These are phyloP conservation scores for Anarsia innoxiella DNA, from an alignment of 2,888 invertebrate genomes.

Conservation along the genomic window DNA sequence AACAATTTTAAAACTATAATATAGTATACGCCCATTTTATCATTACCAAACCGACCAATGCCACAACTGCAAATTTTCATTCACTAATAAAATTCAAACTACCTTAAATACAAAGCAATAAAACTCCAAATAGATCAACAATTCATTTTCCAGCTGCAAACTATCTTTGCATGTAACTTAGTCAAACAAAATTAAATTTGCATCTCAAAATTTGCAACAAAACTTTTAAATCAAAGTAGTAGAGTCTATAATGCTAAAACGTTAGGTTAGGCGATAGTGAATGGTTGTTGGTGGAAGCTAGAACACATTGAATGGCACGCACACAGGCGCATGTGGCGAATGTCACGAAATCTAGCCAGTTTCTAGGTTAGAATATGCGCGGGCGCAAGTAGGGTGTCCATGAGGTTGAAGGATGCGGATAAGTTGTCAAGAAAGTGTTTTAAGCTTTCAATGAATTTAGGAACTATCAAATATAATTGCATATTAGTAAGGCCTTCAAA, in stretches of 20 bases:
- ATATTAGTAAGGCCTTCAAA: too few relatives aligned
- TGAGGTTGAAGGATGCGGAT: constrained; percentile 15
- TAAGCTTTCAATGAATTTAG: too few relatives aligned
- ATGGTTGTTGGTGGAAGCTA: constrained; percentile 36
- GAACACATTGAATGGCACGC: constrained; percentile 45
- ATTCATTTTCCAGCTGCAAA: constrained; percentile 1
- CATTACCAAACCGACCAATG: constrained; percentile 67
- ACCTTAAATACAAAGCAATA: constrained; percentile 26
- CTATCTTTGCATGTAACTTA: not conserved
- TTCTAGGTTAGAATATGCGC: constrained; percentile 70
- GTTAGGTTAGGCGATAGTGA: not conserved
- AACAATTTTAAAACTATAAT: constrained; percentile 47
- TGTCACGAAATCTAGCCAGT: constrained; percentile 71
- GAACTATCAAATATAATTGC: too few relatives aligned
- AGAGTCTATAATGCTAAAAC: not conserved
- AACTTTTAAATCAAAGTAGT: not conserved
- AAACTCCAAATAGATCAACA: constrained; percentile 21
- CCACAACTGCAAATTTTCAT: constrained; percentile 35
- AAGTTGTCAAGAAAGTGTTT: too few relatives aligned
- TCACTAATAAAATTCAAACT: constrained; percentile 14
- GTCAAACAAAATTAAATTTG: not conserved
- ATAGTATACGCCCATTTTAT: constrained; percentile 62
- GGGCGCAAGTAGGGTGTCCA: constrained; percentile 49
- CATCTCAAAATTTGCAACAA: not conserved
- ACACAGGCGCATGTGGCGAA: constrained; percentile 40